These are phyloP conservation scores for Orussus abietinus DNA, from an alignment of 1,140 invertebrate genomes.

Conservation along the genomic window DNA sequence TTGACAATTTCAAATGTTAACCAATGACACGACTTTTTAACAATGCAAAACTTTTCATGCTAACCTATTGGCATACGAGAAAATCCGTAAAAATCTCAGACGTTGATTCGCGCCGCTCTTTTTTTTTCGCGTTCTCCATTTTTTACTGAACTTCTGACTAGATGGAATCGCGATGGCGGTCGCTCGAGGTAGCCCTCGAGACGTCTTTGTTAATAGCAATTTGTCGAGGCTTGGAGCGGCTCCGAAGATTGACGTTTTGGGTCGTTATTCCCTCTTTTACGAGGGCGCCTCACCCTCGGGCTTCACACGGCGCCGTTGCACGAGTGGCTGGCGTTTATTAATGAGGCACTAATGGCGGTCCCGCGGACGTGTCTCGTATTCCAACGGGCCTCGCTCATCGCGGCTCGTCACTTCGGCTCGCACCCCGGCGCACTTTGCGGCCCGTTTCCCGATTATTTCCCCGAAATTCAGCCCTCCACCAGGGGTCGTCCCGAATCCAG, in stretches of 20 bases:
- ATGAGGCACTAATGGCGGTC: conserved; percentile 28
- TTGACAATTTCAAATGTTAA: too few species aligned
- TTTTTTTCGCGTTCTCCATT: too few species aligned
- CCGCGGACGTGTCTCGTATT: conserved; percentile 17
- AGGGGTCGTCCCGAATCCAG: conserved; percentile 27
- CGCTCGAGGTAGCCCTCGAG: too few species aligned
- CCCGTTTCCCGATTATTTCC: conserved; percentile 25
- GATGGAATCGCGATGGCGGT: too few species aligned
- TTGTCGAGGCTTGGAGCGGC: conserved; percentile 10
- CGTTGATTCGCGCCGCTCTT: too few species aligned
- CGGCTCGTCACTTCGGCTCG: conserved; percentile 1
- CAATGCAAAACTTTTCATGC: too few species aligned
- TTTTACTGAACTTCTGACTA: too few species aligned
- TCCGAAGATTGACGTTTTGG: conserved; percentile 18
- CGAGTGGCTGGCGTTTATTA: conserved; percentile 30
- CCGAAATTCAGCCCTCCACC: conserved; percentile 16
- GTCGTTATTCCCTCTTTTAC: conserved; percentile 25
- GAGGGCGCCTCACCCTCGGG: background rate
- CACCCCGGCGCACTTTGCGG: conserved; percentile 8
- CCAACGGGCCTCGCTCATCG: conserved; percentile 1
- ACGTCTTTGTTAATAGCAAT: conserved; percentile 25
- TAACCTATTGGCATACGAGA: too few species aligned
- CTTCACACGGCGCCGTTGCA: conserved; percentile 21
- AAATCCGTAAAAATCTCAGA: too few species aligned
- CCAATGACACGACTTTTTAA: too few species aligned